phyloP scores from a whole-genome alignment of 37 sponge, comb jelly and placozoan genomes.

The Beroe forskalii region DNA sequence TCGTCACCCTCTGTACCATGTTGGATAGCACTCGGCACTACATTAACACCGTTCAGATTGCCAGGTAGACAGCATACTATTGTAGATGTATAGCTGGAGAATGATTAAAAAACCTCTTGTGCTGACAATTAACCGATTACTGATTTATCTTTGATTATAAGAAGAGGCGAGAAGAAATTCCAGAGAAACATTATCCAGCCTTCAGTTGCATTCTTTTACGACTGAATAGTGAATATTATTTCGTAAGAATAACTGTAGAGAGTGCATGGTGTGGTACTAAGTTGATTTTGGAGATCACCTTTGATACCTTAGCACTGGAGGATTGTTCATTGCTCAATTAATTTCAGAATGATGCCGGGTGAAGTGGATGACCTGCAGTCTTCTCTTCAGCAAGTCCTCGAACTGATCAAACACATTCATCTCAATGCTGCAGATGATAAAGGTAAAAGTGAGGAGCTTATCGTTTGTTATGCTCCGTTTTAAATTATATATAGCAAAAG shows the following conservation, averaged over 20 bases:
- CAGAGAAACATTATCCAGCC: too few relatives aligned
- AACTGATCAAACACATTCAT: neutral
- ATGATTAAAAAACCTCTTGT: too few relatives aligned
- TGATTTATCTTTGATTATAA: too few relatives aligned
- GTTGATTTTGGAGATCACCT: neutral
- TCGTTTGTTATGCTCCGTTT: too few relatives aligned
- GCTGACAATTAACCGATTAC: too few relatives aligned
- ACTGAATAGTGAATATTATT: too few relatives aligned
- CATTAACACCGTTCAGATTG: conserved; percentile 28
- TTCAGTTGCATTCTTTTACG: too few relatives aligned
- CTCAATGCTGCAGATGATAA: neutral
- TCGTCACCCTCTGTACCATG: conserved; percentile 44
- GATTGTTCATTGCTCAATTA: too few relatives aligned
- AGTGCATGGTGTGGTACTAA: neutral
- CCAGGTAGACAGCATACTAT: conserved; percentile 18
- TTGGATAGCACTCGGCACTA: conserved; percentile 57
- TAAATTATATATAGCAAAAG: too few relatives aligned
- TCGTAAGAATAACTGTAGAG: too few relatives aligned
- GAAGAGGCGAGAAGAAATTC: too few relatives aligned
- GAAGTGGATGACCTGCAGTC: conserved; percentile 28
- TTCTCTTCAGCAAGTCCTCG: conserved; percentile 17
- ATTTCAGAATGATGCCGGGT: neutral
- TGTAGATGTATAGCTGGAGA: neutral
- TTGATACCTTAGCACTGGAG: neutral
- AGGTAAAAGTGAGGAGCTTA: conserved; percentile 28